phyloP scores from a whole-genome alignment of 2,113 vertebrate species.

The Furnarius figulus region DNA sequence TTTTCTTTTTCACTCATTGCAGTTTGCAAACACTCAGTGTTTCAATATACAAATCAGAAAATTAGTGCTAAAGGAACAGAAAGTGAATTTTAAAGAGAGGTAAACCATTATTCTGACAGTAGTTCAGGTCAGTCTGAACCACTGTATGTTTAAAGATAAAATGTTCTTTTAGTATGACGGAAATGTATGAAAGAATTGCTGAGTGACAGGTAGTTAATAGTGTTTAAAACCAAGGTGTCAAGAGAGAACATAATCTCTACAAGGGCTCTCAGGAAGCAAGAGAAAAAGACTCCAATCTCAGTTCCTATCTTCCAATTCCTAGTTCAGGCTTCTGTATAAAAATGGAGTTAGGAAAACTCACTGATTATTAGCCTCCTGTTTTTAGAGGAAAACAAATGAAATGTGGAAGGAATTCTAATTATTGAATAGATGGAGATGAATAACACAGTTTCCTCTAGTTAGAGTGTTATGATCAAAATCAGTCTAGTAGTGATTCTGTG shows the following conservation, averaged over 20 bases:
- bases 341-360: neutral
- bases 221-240: neutral
- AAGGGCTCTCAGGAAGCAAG: neutral
- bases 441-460: neutral
- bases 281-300: neutral
- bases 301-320: neutral
- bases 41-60: neutral
- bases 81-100: neutral
- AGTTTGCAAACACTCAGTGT: neutral
- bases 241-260: neutral
- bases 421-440: neutral
- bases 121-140: neutral
- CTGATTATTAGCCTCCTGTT: neutral
- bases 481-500: neutral
- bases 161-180: neutral
- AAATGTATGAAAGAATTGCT: neutral
- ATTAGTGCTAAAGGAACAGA: neutral
- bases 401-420: neutral
- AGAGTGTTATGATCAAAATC: neutral
- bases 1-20: neutral
- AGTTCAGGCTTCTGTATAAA: neutral
- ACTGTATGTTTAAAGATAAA: neutral
- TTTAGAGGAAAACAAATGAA: neutral
- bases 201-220: neutral
- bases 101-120: neutral